Conservation (phyloP, 2,113 vertebrate species). For the Terrapene triunguis region DNA sequence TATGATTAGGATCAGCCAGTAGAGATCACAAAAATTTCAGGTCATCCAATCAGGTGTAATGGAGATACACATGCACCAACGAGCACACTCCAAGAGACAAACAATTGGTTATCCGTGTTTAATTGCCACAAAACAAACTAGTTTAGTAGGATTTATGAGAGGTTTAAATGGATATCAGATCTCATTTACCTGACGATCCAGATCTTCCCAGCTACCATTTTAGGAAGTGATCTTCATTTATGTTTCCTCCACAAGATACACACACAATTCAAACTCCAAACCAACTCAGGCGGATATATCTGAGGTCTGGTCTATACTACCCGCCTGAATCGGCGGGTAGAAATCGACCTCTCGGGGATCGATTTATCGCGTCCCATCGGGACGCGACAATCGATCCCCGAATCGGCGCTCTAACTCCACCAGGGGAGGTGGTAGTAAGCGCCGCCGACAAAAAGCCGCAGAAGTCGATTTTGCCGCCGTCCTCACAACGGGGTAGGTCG, state of each 20-base stretch:
- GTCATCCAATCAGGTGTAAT: neutral
- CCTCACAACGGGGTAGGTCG: no score
- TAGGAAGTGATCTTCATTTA: neutral
- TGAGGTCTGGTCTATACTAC: no score
- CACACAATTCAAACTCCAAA: neutral
- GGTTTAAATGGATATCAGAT: neutral
- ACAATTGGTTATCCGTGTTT: neutral
- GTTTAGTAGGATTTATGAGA: neutral
- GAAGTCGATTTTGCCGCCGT: no score
- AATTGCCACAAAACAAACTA: neutral
- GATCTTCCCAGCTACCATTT: neutral
- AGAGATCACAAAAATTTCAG: neutral
- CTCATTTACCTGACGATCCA: neutral
- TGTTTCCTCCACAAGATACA: slow-evolving; percentile 5
- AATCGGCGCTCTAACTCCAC: no score
- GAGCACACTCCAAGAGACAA: neutral
- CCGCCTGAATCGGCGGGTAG: no score
- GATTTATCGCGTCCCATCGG: no score
- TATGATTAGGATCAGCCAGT: neutral
- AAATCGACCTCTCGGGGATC: no score
- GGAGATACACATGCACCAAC: neutral
- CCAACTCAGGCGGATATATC: accelerated
- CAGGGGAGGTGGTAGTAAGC: no score
- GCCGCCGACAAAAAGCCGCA: no score
- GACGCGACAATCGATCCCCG: no score